A percentile compares a stretch with the other conserved stretches of the same genome.
Evolutionary conservation across 2,888 invertebrate species (phyloP).

Genomic region (Nipponacmea schrenckii): DNA sequence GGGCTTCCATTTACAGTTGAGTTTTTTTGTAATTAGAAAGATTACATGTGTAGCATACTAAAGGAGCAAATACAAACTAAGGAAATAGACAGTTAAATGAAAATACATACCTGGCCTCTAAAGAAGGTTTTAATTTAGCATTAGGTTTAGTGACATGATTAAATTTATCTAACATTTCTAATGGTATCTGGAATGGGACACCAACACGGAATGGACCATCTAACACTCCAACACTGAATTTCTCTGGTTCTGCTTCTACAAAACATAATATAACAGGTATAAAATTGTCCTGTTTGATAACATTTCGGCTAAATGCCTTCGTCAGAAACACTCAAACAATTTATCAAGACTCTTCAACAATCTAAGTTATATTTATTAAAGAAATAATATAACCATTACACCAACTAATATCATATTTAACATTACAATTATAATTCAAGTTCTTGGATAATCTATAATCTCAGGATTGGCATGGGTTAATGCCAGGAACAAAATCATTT

Average conservation of each 20-base stretch:
- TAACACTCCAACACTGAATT: conserved; percentile 63
- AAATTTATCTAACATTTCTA: conserved; percentile 65
- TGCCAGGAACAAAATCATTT: too few species aligned
- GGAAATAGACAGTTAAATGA: too few species aligned
- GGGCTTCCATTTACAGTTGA: too few species aligned
- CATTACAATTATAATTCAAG: too few species aligned
- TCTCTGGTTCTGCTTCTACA: conserved; percentile 64
- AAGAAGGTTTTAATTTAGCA: conserved; percentile 48
- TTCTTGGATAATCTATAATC: too few species aligned
- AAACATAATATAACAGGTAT: neutral
- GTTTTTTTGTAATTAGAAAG: too few species aligned
- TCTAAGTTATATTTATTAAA: neutral
- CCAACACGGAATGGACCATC: conserved; percentile 67
- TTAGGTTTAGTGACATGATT: conserved; percentile 60
- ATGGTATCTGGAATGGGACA: conserved; percentile 63
- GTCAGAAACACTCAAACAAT: neutral
- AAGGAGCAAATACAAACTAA: too few species aligned
- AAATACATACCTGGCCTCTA: conserved; percentile 57
- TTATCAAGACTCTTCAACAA: neutral
- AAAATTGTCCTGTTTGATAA: too few species aligned
- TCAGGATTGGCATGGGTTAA: neutral
- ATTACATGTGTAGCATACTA: too few species aligned
- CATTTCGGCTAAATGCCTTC: too few species aligned
- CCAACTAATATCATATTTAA: too few species aligned
- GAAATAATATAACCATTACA: neutral